Evolutionary conservation across 2,113 vertebrate species (phyloP), one percentile per base, ranked within the genome.

Genomic region (Rissa tridactyla): DNA sequence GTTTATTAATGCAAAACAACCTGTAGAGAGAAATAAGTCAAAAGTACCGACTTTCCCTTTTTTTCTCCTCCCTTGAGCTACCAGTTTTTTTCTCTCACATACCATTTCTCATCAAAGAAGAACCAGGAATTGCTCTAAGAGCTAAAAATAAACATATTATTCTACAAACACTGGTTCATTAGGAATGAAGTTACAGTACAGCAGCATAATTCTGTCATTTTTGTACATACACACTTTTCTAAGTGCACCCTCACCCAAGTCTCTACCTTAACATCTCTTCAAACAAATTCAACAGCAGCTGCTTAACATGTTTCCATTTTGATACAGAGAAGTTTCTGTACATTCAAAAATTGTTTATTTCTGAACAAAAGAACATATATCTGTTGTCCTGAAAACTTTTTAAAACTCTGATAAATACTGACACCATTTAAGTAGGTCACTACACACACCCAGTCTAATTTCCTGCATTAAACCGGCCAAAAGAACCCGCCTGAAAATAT

Each of bases 121-220:
- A 88, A 18, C 3, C 7, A 79, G 46, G 46, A 75, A 34, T 5
- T 79, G 30, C 40, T 91, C 21, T 11, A 62, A 72, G 42, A 73
- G 36, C 44, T 89, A 87, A 93, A 95, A 96, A 89, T 75, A 93
- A 91, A 51, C 27, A 73, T 6, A 72, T 54, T 77, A 40, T 75
- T 86, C 76, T 55, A 36, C 0, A 2, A 85, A 90, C 54, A 44
- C 5, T 12, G 21, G 44, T 68, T 90, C 82, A 62, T 71, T 75
- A 75, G 69, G 40, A 92, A 88, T 46, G 44, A 81, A 78, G 27
- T 66, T 46, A n/a, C 40, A 44, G 68, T 34, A 40, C 40, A 87
- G 47, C 1, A 2, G 29, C 22, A 11, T 16, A 75, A 75, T 57
- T 78, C 9, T 13, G 78, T 34, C 84, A 52, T 25, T 90, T 91